Base-by-base conservation (phyloP, 1,140 invertebrate species). In the Drosophila mayri region DNA sequence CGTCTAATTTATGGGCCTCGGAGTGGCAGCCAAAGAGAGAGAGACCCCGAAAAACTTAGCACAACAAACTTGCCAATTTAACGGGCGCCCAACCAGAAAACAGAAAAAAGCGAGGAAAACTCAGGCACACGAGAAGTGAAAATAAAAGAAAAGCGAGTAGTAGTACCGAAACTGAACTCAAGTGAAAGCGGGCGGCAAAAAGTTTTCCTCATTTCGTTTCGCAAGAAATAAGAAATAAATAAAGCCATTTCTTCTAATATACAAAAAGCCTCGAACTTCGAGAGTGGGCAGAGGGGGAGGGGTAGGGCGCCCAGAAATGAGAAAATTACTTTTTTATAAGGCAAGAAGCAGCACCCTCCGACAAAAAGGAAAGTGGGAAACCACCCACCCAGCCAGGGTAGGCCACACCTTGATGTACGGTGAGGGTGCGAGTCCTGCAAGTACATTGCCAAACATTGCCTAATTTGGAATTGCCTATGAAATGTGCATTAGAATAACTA, bases 161-260 rank as follows among this genome's bases (percentile, higher is more conserved):
- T 35, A 68, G 52, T 55, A 55, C 52, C 52, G 32, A 55, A 55
- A 55, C 52, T 38, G 22, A 67, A 50, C 58, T 63, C 20, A 54
- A 70, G 70, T 54, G 67, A 70, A 65, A 73, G 59, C 54, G 44
- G 61, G 64, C 67, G 65, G 70, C 59, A 71, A 91, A 91, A 91
- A 90, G 54, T 90, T 91, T 91, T 91, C 77, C 65, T 82, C 84
- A 88, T 87, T 90, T 90, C 66, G 63, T 65, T 70, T 67, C 66
- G 83, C 78, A 57, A 76, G 55, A 90, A 90, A 90, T 90, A 90
- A 81, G 85, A 77, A 90, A 91, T 90, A 91, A 91, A 91, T 91
- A 91, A 91, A 91, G 90, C 79, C 90, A 91, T 91, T 91, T 90
- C 90, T 91, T 91, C 90, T 91, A 91, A 91, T 91, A 91, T 91